Evolutionary conservation across 2,888 invertebrate genomes (phyloP).

Genomic region (Phalangium opilio): DNA sequence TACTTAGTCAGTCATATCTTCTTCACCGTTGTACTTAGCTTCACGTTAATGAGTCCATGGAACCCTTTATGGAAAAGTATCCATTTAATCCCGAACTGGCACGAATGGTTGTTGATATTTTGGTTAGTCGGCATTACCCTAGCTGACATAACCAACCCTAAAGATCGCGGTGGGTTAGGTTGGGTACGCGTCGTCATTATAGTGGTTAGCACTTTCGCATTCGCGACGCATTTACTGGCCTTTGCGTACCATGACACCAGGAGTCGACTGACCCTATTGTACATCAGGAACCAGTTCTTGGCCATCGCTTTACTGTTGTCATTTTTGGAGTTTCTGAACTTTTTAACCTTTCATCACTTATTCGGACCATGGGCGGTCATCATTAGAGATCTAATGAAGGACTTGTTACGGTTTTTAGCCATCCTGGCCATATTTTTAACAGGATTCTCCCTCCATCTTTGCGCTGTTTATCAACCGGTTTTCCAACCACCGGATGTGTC

Average conservation of each 20-base stretch:
- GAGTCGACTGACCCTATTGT: constrained; percentile 65
- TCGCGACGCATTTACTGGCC: constrained; percentile 72
- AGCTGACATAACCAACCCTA: constrained; percentile 92
- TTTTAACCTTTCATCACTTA: constrained; percentile 94
- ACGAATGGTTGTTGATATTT: constrained; percentile 85
- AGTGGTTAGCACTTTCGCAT: constrained; percentile 66
- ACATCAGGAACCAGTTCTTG: constrained; percentile 91
- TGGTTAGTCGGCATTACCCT: constrained; percentile 89
- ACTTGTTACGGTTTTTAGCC: constrained; percentile 54
- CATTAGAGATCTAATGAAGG: constrained; percentile 49
- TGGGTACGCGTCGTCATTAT: constrained; percentile 47
- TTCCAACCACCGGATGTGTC: constrained; percentile 24
- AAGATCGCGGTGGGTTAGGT: constrained; percentile 90
- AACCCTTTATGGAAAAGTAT: constrained; percentile 30
- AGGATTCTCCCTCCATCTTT: constrained; percentile 86
- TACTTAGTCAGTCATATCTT: constrained; percentile 97
- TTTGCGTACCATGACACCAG: constrained; percentile 26
- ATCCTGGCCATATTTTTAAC: constrained; percentile 95
- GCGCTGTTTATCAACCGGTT: constrained; percentile 75
- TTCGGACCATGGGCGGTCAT: constrained; percentile 99
- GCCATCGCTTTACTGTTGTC: constrained; percentile 86
- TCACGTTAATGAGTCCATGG: constrained; percentile 43
- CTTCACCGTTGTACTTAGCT: constrained; percentile 77
- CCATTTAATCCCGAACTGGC: constrained; percentile 73
- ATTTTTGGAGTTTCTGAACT: constrained; percentile 94